Evolutionary conservation across 2,888 invertebrate genomes (phyloP).

Genomic region (Gymnoscelis rufifasciata): DNA sequence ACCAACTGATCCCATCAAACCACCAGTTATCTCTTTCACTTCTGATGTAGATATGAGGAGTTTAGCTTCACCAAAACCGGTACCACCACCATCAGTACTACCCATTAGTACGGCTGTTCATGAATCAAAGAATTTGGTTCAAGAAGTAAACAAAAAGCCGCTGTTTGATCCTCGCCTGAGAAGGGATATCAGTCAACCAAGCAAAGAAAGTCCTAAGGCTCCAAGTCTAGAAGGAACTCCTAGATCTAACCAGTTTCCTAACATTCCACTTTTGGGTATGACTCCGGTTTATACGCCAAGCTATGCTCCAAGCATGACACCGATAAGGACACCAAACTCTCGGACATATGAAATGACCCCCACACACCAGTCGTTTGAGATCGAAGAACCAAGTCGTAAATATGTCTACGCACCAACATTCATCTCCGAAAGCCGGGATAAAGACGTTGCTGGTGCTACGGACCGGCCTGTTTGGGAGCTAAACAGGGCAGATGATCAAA

Average conservation of each 20-base stretch:
- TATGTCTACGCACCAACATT: slow-evolving; percentile 61
- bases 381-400: slow-evolving; percentile 44
- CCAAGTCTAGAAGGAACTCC: slow-evolving; percentile 35
- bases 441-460: slow-evolving; percentile 33
- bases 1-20: slow-evolving; percentile 59
- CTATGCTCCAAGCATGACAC: slow-evolving; percentile 32
- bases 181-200: slow-evolving; percentile 40
- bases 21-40: slow-evolving; percentile 33
- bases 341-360: slow-evolving; percentile 50
- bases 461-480: slow-evolving; percentile 35
- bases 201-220: slow-evolving; percentile 33
- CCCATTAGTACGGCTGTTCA: slow-evolving; percentile 9
- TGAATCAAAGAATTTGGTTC: slow-evolving; percentile 26
- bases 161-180: slow-evolving; percentile 51
- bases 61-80: slow-evolving; percentile 8
- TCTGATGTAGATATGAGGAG: slow-evolving; percentile 64
- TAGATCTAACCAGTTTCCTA: slow-evolving; percentile 30
- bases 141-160: slow-evolving; percentile 23
- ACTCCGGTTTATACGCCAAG: slow-evolving; percentile 32
- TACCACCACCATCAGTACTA: no score
- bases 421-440: slow-evolving; percentile 38
- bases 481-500: slow-evolving; percentile 10
- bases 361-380: slow-evolving; percentile 43
- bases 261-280: slow-evolving; percentile 25
- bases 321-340: slow-evolving; percentile 39